Evolutionary conservation across 1,140 invertebrate genomes (phyloP).

Genomic region (Drosophila kurseongensis): DNA sequence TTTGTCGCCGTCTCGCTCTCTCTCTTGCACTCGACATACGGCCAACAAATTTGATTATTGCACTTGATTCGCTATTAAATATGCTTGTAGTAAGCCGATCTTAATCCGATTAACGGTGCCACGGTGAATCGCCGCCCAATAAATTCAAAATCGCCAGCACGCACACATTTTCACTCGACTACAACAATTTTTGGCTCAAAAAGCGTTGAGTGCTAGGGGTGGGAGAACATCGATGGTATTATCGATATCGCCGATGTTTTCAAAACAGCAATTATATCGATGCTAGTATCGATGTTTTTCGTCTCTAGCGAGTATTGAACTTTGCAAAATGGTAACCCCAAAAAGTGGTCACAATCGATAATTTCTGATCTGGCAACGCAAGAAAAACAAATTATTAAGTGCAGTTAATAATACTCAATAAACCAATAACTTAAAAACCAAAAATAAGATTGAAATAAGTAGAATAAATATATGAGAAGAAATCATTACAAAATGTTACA

Average conservation of each 20-base stretch:
- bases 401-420: too few relatives aligned
- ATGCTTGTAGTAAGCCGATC: background rate
- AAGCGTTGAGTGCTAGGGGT: constrained; percentile 8
- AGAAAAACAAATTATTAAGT: background rate
- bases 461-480: too few relatives aligned
- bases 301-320: too few relatives aligned
- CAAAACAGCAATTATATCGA: too few relatives aligned
- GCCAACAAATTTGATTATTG: constrained; percentile 23
- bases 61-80: constrained; percentile 2
- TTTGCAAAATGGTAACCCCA: too few relatives aligned
- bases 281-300: too few relatives aligned
- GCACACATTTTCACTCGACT: constrained; percentile 27
- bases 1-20: constrained; percentile 13
- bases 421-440: too few relatives aligned
- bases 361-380: background rate
- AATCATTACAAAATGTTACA: background rate
- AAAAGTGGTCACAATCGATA: background rate
- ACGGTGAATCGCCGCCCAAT: constrained; percentile 13
- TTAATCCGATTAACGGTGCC: background rate
- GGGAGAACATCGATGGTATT: too few relatives aligned
- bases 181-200: constrained; percentile 5
- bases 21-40: constrained; percentile 10
- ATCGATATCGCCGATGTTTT: too few relatives aligned
- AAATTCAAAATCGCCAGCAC: constrained; percentile 5
- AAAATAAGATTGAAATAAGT: too few relatives aligned